Evolutionary conservation across 2,888 invertebrate genomes (phyloP), one percentile per base, ranked within the genome.

Genomic region (Slavum lentiscoides): DNA sequence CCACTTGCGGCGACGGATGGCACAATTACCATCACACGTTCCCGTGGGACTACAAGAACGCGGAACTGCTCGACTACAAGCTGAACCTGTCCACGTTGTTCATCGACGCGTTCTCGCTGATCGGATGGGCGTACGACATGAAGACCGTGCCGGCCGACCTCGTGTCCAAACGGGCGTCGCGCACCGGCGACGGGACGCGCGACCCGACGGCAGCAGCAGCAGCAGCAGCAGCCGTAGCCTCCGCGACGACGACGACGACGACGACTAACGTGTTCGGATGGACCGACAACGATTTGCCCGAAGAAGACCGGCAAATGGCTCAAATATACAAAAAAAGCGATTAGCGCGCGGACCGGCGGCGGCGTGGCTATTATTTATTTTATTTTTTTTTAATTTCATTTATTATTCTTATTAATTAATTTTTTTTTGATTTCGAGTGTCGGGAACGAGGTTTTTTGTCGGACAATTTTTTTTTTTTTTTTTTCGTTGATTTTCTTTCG

Each of bases 41-140:
- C 84, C 93, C 93, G 67, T 92, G 90, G 91, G 91, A 90, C 85
- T 91, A 90, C 87, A 89, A 89, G 85, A 91, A 91, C 84, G 92
- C 89, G 83, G 92, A 91, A 88, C 89, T 93, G 61, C 93, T 93
- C 37, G 90, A 91, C 85, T 91, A 90, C 86, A 88, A 90, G 82
- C 87, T 92, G 30, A 95, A 95, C 86, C 88, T 92, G 84, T 93
- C 94, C 0, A 92, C 93, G 0, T 87, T 88, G 17, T 92, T 94
- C 86, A 93, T 95, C 84, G 93, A 95, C 86, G 89, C 93, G 85
- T 93, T 93, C 87, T 92, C 94, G 17, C 91, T 90, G 86, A 88
- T 96, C 83, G 96, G 96, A 23, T 93, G 92, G 91, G 95, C 94
- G 0, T 95, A 95, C 86, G 95, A 96, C 86, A 86, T 95, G 84